These are phyloP conservation scores for Epizoanthus illoricatus DNA, from an alignment of 92 coral and sea anemone species.

Conservation along the genomic window DNA sequence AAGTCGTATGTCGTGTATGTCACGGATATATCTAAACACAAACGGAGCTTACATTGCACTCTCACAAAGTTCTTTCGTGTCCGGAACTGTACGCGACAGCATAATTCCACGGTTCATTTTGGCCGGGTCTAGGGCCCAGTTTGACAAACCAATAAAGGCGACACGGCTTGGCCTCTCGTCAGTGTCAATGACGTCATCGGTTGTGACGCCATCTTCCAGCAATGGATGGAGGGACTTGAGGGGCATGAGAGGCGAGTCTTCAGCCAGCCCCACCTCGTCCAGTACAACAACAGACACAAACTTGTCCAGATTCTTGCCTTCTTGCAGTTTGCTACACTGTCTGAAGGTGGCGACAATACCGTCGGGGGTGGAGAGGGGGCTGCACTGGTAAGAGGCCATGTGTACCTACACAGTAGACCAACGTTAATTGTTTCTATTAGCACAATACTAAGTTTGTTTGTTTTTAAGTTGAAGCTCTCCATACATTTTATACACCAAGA, in stretches of 20 bases:
- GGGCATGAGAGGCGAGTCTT: constrained; percentile 80
- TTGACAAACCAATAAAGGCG: constrained; percentile 83
- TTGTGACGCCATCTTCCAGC: constrained; percentile 62
- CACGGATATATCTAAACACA: background rate
- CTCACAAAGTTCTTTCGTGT: constrained; percentile 57
- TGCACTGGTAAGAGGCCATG: constrained; percentile 28
- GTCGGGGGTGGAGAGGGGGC: constrained; percentile 71
- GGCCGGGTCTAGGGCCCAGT: constrained; percentile 90
- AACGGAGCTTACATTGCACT: constrained; percentile 72
- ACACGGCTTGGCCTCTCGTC: constrained; percentile 7
- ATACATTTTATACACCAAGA: too few species aligned
- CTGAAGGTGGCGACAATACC: constrained; percentile 68
- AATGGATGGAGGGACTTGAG: constrained; percentile 75
- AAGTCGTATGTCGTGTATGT: too few species aligned
- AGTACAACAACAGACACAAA: constrained; percentile 73
- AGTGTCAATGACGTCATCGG: constrained; percentile 50
- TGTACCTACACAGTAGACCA: constrained; percentile 2
- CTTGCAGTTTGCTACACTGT: constrained; percentile 66
- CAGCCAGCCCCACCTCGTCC: constrained; percentile 76
- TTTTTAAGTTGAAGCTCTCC: background rate
- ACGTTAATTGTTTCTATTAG: background rate
- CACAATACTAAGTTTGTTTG: background rate
- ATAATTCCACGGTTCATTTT: constrained; percentile 36
- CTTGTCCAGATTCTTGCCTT: constrained; percentile 65
- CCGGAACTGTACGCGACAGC: constrained; percentile 68